Base-by-base conservation (phyloP, 2,113 vertebrate genomes). In the Glaucomys volans region DNA sequence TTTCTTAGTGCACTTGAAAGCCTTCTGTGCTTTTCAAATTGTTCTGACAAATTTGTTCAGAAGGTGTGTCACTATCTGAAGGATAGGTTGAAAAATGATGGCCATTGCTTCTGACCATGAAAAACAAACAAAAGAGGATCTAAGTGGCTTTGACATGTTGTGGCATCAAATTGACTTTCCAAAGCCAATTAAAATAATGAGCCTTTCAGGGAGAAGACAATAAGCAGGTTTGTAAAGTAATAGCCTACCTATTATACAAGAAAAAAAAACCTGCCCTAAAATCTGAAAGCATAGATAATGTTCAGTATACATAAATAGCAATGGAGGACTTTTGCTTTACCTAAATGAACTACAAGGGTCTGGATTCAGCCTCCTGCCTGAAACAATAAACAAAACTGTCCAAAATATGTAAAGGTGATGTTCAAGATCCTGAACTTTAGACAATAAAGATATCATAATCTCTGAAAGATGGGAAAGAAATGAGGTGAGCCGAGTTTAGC, bases 151-250 rank as follows among this genome's bases (percentile, higher is more conserved):
- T 86, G 50, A 81, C 24, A 44, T 1, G 52, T 37, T 47, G 37
- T 37, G 8, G 4, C 18, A 88, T 76, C 59, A 80, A 44, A 88
- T 0, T 30, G 72, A 87, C n/a, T 62, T 89, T 79, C 22, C 6
- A 57, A 90, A 62, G 35, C 44, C 64, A 87, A 11, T 82, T 16
- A 30, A 30, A 83, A 91, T 92, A 59, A 94, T 50, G 35, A 95
- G 11, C 2, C 30, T 47, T 18, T 44, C n/a, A 47, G 40, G 32
- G 13, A 74, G 26, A 79, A 92, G 76, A 42, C n/a, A 50, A 72
- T 35, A n/a, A 13, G 8, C 8, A 72, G 74, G 52, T n/a, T 71
- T 67, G 64, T 66, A 82, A 94, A 69, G 17, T 42, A 83, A 37
- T 24, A 47, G 22, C 4, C 57, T 52, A 82, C 71, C 35, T 6